phyloP scores from a whole-genome alignment of 2,888 invertebrate species.

The Metallyticus violacea region DNA sequence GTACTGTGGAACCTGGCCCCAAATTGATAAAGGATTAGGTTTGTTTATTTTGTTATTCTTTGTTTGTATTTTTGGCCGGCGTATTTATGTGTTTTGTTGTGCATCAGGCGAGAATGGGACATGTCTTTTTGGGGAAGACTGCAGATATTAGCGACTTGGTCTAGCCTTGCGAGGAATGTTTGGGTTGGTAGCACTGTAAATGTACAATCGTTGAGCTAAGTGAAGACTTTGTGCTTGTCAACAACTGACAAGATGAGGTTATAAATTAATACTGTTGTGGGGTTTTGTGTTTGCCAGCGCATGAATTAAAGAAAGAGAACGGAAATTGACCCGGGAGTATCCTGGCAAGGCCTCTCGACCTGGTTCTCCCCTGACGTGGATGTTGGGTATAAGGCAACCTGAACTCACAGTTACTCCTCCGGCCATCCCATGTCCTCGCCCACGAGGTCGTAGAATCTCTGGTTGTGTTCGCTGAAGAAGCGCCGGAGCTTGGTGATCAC shows the following conservation, averaged over 20 bases:
- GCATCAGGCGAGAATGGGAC: not conserved
- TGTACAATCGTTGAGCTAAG: not conserved
- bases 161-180: not conserved
- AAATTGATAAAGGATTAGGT: not conserved
- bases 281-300: not conserved
- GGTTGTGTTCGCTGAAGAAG: constrained; percentile 89
- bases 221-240: not conserved
- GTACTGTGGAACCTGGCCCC: constrained; percentile 19
- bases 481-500: constrained; percentile 76
- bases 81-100: not conserved
- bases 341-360: not conserved
- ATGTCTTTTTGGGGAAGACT: constrained; percentile 2
- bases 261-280: not conserved
- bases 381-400: not conserved
- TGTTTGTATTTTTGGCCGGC: constrained; percentile 29
- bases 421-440: constrained; percentile 94
- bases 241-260: not conserved
- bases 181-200: not conserved
- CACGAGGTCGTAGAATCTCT: constrained; percentile 88
- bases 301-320: not conserved
- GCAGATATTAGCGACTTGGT: not conserved
- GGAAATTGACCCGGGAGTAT: not conserved
- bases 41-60: not conserved
- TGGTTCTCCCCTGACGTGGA: not conserved
- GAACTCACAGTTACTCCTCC: constrained; percentile 60